phyloP scores from a whole-genome alignment of 92 coral and sea anemone species.

The Epizoanthus illoricatus region DNA sequence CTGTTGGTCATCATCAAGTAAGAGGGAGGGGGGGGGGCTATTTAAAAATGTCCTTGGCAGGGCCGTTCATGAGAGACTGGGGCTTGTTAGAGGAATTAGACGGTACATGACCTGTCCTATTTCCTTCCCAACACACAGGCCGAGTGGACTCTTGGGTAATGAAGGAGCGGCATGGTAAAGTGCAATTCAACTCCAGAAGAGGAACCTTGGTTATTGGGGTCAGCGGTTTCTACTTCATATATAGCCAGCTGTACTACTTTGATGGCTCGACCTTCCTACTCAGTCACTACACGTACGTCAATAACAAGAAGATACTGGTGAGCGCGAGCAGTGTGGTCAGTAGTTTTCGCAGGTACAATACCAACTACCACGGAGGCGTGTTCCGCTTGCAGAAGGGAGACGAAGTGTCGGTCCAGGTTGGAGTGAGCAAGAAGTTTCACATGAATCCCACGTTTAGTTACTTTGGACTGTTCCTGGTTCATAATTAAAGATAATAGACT shows the following conservation, averaged over 20 bases:
- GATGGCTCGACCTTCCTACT: conserved; percentile 68
- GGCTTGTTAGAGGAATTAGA: no score
- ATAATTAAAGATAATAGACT: conserved; percentile 2
- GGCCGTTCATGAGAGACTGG: no score
- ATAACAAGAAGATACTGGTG: conserved; percentile 41
- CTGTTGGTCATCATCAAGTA: no score
- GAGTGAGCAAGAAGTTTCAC: conserved; percentile 21
- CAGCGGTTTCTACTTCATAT: conserved; percentile 84
- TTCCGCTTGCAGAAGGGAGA: conserved; percentile 45
- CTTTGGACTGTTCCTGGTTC: conserved; percentile 54
- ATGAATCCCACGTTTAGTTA: conserved; percentile 40
- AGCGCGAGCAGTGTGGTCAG: conserved; percentile 46
- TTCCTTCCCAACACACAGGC: conserved; percentile 41
- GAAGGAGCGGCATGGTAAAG: conserved; percentile 63
- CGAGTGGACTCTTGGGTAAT: conserved; percentile 68
- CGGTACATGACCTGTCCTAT: background rate
- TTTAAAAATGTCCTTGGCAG: no score
- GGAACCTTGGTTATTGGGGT: conserved; percentile 75
- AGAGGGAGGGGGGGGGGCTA: no score
- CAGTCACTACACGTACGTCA: conserved; percentile 69
- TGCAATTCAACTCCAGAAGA: conserved; percentile 65
- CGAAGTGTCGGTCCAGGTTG: conserved; percentile 44
- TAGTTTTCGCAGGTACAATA: conserved; percentile 33
- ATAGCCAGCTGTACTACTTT: conserved; percentile 92
- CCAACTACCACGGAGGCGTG: conserved; percentile 51